A percentile compares a stretch with the other conserved stretches of the same genome.
These are phyloP conservation scores for Priocnemis perturbator DNA, from an alignment of 2,888 invertebrate species.

Conservation along the genomic window DNA sequence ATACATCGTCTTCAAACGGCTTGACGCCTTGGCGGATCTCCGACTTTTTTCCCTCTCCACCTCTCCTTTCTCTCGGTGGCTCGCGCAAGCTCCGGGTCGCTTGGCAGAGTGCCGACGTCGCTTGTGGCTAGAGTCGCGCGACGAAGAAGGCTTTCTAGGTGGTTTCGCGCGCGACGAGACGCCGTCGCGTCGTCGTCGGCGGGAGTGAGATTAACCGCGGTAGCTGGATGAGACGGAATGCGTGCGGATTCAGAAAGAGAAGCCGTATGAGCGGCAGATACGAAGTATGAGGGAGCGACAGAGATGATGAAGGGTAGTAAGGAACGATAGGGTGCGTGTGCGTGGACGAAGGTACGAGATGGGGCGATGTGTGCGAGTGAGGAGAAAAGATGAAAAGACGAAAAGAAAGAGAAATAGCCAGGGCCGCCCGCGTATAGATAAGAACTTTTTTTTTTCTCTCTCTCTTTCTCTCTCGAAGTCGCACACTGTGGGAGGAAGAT, in stretches of 20 bases:
- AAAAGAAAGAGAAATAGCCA: slow-evolving; percentile 1
- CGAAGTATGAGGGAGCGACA: slow-evolving; percentile 3
- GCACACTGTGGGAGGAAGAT: slow-evolving; percentile 1
- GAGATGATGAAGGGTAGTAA: slow-evolving; percentile 40
- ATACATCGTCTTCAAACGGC: slow-evolving; percentile 15
- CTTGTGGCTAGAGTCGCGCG: neutral
- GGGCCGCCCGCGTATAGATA: neutral
- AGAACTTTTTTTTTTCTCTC: no score
- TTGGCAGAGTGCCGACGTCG: slow-evolving; percentile 63
- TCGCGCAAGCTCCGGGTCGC: slow-evolving; percentile 35
- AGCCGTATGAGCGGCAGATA: slow-evolving; percentile 27
- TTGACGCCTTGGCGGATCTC: slow-evolving; percentile 20
- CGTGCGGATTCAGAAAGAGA: slow-evolving; percentile 29
- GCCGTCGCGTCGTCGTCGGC: slow-evolving; percentile 9
- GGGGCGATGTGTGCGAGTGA: slow-evolving; percentile 36
- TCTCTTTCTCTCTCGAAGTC: neutral
- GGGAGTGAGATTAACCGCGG: slow-evolving; percentile 11
- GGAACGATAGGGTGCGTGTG: slow-evolving; percentile 30
- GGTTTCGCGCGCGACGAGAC: slow-evolving; percentile 11
- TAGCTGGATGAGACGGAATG: slow-evolving; percentile 32
- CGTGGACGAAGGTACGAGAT: slow-evolving; percentile 40
- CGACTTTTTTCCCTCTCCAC: slow-evolving; percentile 26
- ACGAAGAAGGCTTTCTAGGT: slow-evolving; percentile 3
- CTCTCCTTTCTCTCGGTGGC: slow-evolving; percentile 1
- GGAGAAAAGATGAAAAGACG: slow-evolving; percentile 38